Evolutionary conservation across 2,888 invertebrate genomes (phyloP).

Genomic region (Spatulosminthurus flaviceps): DNA sequence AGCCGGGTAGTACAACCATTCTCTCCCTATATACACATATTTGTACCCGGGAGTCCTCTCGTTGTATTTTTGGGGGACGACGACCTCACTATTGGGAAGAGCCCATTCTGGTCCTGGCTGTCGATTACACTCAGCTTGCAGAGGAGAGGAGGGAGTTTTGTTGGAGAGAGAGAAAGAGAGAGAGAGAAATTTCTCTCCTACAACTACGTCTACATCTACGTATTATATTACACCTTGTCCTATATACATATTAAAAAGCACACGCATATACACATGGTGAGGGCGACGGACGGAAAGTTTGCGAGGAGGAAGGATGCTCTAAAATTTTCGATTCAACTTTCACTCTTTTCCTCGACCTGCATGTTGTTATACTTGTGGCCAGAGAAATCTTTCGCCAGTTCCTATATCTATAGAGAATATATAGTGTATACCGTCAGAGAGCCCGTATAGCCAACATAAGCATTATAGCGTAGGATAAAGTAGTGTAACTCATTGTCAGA

Average conservation of each 20-base stretch:
- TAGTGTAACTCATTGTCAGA: too few species aligned
- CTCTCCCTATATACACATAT: neutral
- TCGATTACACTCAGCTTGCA: conserved; percentile 8
- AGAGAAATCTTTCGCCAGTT: too few species aligned
- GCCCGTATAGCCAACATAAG: too few species aligned
- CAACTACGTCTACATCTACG: too few species aligned
- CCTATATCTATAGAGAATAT: too few species aligned
- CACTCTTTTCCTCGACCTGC: neutral
- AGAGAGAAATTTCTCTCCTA: neutral
- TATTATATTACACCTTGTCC: neutral
- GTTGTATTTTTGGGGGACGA: conserved; percentile 19
- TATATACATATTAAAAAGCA: neutral
- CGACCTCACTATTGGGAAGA: conserved; percentile 31
- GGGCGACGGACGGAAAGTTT: conserved; percentile 21
- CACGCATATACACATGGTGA: neutral
- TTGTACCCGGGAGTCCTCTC: conserved; percentile 21
- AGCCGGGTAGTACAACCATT: too few species aligned
- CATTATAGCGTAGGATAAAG: too few species aligned
- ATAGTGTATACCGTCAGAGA: too few species aligned
- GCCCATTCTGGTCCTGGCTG: conserved; percentile 18
- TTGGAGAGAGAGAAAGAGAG: neutral
- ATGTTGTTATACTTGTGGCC: neutral
- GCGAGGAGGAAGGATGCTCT: conserved; percentile 28
- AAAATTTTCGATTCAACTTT: conserved; percentile 24
- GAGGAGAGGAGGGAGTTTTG: neutral